Conservation (phyloP, 2,113 vertebrate genomes). For the Psilopogon haemacephalus region DNA sequence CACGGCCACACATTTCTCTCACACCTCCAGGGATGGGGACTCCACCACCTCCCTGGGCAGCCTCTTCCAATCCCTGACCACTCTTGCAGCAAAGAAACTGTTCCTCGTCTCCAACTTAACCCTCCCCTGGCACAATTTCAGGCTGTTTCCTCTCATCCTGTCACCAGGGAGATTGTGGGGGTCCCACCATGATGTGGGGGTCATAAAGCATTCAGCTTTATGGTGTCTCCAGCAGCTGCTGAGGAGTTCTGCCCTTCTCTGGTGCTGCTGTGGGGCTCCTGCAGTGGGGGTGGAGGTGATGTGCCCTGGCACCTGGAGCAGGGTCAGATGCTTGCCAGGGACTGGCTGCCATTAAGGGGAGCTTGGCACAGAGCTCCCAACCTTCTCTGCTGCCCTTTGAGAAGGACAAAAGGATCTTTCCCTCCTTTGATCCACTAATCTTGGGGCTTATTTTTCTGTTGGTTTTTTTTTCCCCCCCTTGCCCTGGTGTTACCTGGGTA, state of each 20-base stretch:
- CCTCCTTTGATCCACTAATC: background rate
- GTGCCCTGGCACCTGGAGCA: background rate
- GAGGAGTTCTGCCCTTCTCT: background rate
- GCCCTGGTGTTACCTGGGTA: background rate
- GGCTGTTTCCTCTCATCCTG: no score
- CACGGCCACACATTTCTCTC: no score
- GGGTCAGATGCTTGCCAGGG: background rate
- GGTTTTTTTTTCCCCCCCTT: background rate
- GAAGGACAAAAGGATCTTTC: background rate
- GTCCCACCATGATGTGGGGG: background rate
- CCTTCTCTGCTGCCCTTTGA: background rate
- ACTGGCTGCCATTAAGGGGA: background rate
- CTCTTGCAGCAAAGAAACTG: no score
- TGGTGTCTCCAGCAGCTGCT: background rate
- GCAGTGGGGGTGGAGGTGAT: background rate
- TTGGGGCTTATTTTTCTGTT: background rate
- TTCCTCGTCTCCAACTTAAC: no score
- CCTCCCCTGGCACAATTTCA: no score
- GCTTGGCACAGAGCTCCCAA: background rate
- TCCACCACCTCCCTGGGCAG: no score
- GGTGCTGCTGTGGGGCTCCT: fast-evolving
- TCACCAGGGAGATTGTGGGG: background rate
- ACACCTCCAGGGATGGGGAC: no score
- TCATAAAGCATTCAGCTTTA: background rate
- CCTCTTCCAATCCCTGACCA: no score